These are phyloP conservation scores for Trimorus sp. DNA, from an alignment of 2,888 invertebrate species.

Conservation along the genomic window DNA sequence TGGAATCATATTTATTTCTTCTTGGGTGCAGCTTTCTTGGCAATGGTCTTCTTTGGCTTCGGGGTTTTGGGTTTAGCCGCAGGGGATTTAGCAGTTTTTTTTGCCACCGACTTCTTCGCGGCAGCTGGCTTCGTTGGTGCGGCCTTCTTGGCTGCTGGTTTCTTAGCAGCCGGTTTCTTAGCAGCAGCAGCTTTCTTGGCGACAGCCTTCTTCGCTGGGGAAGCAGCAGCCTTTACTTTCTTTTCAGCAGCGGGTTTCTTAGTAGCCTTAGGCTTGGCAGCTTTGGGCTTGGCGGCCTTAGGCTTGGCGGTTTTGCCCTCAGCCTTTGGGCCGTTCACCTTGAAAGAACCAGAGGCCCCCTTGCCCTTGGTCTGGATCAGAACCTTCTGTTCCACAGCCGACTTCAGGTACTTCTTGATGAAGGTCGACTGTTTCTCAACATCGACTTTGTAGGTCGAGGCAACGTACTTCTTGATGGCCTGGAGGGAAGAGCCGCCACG, in stretches of 20 bases:
- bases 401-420: slow-evolving; percentile 20
- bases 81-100: neutral
- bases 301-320: neutral
- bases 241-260: slow-evolving; percentile 17
- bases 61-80: neutral
- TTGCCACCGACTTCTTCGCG: neutral
- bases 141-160: slow-evolving; percentile 6
- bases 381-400: slow-evolving; percentile 5
- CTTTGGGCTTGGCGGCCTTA: neutral
- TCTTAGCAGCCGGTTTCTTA: slow-evolving; percentile 21
- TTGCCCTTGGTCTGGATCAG: neutral
- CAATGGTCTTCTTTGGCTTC: neutral
- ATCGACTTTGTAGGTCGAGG: slow-evolving; percentile 1
- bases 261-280: neutral
- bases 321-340: neutral
- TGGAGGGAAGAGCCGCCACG: neutral
- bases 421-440: slow-evolving; percentile 11
- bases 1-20: neutral
- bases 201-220: neutral
- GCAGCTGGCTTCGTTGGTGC: neutral
- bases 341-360: slow-evolving; percentile 18
- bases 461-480: slow-evolving; percentile 11
- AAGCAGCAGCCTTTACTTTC: slow-evolving; percentile 6
- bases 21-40: neutral
- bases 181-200: slow-evolving; percentile 22